Percentiles rank a stretch among this genome's conserved stretches.
Evolutionary conservation across 2,797 vertebrate genomes (phyloP).

Genomic region (Vespertilio murinus): DNA sequence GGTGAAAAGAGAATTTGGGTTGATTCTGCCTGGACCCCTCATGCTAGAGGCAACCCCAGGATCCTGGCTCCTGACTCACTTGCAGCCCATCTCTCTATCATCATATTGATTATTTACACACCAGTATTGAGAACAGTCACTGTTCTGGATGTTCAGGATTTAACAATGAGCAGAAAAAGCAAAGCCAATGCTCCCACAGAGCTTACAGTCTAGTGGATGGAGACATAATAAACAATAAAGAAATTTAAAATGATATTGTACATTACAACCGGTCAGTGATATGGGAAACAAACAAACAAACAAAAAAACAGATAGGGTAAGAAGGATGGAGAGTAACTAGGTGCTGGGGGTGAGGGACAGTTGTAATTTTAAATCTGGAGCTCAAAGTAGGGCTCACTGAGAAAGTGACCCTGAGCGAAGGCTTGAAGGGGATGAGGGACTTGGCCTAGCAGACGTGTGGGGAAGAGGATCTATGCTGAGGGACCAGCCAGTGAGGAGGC

Average conservation of each 20-base stretch:
- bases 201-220: neutral
- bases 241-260: neutral
- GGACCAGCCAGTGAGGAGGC: neutral
- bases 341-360: neutral
- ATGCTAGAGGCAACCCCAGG: neutral
- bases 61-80: neutral
- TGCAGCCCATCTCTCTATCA: neutral
- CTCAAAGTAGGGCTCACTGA: neutral
- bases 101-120: too few relatives aligned
- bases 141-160: neutral
- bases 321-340: neutral
- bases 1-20: neutral
- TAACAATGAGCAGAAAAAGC: neutral
- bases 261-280: neutral
- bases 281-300: neutral
- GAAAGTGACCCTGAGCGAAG: neutral
- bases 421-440: neutral
- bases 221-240: neutral
- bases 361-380: neutral
- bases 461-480: neutral
- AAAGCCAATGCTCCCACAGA: neutral
- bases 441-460: neutral
- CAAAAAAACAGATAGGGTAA: neutral
- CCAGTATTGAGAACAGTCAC: neutral
- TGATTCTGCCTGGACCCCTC: neutral